Conservation (phyloP, 2,888 invertebrate genomes). For the Heliconius erato region DNA sequence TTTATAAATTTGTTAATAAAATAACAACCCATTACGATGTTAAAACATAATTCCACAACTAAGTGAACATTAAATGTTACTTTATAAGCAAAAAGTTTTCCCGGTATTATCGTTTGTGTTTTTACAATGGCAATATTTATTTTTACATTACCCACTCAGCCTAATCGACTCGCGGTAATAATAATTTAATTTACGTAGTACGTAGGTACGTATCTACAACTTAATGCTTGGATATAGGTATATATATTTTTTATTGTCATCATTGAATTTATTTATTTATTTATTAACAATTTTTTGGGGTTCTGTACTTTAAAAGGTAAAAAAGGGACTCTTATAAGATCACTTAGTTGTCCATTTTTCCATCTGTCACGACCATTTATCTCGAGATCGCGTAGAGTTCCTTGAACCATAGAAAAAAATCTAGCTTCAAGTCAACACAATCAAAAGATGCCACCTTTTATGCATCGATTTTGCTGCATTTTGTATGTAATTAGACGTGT, state of each 20-base stretch:
- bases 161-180: constrained; percentile 27
- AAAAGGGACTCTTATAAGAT: too few relatives aligned
- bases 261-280: too few relatives aligned
- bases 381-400: too few relatives aligned
- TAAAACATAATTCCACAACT: constrained; percentile 74
- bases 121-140: constrained; percentile 72
- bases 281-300: too few relatives aligned
- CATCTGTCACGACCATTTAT: too few relatives aligned
- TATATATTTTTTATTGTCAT: not conserved
- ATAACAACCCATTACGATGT: constrained; percentile 69
- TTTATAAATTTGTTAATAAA: constrained; percentile 84
- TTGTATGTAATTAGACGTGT: too few relatives aligned
- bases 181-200: constrained; percentile 26
- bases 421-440: too few relatives aligned
- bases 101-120: constrained; percentile 59
- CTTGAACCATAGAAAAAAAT: too few relatives aligned
- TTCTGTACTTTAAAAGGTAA: too few relatives aligned
- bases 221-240: not conserved
- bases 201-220: not conserved
- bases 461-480: too few relatives aligned
- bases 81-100: constrained; percentile 73
- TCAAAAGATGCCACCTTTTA: too few relatives aligned
- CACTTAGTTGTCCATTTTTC: too few relatives aligned
- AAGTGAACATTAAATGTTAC: constrained; percentile 79
- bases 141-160: constrained; percentile 58